Conservation (phyloP, 1,140 invertebrate species). For the Trichonephila clavata region DNA sequence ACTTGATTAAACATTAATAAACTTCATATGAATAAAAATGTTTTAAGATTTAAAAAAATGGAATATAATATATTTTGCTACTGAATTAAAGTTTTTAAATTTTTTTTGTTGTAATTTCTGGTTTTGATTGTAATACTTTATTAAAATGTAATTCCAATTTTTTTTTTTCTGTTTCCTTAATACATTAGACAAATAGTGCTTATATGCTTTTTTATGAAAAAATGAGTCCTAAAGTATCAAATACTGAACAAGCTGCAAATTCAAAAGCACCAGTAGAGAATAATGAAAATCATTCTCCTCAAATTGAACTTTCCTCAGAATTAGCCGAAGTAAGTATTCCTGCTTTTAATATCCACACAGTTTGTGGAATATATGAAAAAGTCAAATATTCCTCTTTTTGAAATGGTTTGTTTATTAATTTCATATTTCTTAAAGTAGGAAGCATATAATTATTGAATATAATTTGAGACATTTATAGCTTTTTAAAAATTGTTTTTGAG, state of each 20-base stretch:
- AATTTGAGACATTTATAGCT: too few species aligned
- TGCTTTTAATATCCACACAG: too few species aligned
- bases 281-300: slow-evolving; percentile 79
- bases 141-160: too few species aligned
- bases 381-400: too few species aligned
- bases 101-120: background rate
- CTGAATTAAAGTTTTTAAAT: background rate
- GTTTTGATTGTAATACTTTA: too few species aligned
- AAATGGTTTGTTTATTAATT: too few species aligned
- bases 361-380: too few species aligned
- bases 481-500: too few species aligned
- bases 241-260: slow-evolving; percentile 27
- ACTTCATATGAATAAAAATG: background rate
- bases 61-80: background rate
- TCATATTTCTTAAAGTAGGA: too few species aligned
- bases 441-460: too few species aligned
- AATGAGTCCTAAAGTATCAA: slow-evolving; percentile 72
- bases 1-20: background rate
- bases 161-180: background rate
- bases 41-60: background rate
- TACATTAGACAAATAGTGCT: slow-evolving; percentile 90
- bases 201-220: slow-evolving; percentile 98
- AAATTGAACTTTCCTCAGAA: slow-evolving; percentile 87
- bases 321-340: slow-evolving; percentile 84
- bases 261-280: slow-evolving; percentile 78